Evolutionary conservation across 2,113 vertebrate genomes (phyloP).

Genomic region (Ciconia maguari): DNA sequence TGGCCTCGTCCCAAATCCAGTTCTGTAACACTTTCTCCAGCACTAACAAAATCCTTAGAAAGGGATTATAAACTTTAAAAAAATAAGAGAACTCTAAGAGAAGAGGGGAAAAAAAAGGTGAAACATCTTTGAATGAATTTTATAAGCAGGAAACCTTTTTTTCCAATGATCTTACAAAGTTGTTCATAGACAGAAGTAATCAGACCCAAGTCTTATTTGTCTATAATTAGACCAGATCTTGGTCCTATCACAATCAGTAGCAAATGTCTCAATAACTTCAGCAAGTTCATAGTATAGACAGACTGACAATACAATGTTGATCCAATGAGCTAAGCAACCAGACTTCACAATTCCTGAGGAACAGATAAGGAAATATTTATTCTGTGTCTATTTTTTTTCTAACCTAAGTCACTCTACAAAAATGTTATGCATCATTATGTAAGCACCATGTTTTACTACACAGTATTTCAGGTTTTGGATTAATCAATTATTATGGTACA

Average conservation of each 20-base stretch:
- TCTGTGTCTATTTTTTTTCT: not conserved
- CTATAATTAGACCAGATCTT: not conserved
- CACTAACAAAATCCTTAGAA: not conserved
- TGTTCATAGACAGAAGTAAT: not conserved
- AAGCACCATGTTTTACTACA: not conserved
- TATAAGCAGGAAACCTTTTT: not conserved
- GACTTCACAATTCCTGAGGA: not conserved
- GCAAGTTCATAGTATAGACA: not conserved
- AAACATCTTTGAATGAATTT: not conserved
- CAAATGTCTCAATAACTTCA: not conserved
- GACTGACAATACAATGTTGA: not conserved
- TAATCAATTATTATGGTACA: not conserved
- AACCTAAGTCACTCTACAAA: not conserved
- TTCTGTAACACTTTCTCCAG: not conserved
- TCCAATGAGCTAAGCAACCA: not conserved
- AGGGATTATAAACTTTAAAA: not conserved
- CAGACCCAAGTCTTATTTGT: not conserved
- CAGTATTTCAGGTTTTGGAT: not conserved
- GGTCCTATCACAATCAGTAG: not conserved
- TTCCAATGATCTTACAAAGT: not conserved
- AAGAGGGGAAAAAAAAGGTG: fast-evolving
- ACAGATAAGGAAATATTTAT: fast-evolving
- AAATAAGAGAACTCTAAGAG: not conserved
- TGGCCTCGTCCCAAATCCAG: not conserved
- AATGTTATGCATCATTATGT: not conserved